A percentile compares a stretch with the other conserved stretches of the same genome.
Evolutionary conservation across 1,140 invertebrate species (phyloP).

Genomic region (Diorhabda carinulata): DNA sequence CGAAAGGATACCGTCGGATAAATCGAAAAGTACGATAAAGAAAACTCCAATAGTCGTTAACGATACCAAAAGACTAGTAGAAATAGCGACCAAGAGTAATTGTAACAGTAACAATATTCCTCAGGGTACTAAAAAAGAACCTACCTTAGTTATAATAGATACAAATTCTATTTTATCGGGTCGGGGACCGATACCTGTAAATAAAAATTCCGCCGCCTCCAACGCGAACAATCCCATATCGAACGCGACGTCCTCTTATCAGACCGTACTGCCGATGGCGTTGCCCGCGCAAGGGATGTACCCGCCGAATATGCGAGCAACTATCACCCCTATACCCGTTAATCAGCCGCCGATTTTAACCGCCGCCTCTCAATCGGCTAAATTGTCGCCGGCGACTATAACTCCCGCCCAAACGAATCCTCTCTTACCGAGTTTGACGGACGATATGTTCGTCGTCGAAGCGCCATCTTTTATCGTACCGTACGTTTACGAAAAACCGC

Average conservation of each 20-base stretch:
- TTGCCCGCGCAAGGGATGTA: slow-evolving; percentile 57
- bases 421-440: slow-evolving; percentile 73
- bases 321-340: slow-evolving; percentile 57
- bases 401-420: slow-evolving; percentile 52
- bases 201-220: slow-evolving; percentile 36
- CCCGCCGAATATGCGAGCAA: slow-evolving; percentile 55
- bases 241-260: slow-evolving; percentile 42
- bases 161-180: slow-evolving; percentile 68
- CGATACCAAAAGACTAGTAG: slow-evolving; percentile 68
- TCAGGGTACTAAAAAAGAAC: slow-evolving; percentile 62
- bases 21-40: slow-evolving; percentile 21
- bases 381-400: slow-evolving; percentile 28
- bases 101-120: not conserved
- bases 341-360: slow-evolving; percentile 29
- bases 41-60: slow-evolving; percentile 61
- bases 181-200: slow-evolving; percentile 58
- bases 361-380: slow-evolving; percentile 1
- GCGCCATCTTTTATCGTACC: slow-evolving; percentile 86
- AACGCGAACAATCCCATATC: slow-evolving; percentile 12
- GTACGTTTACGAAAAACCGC: slow-evolving; percentile 87
- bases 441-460: slow-evolving; percentile 87
- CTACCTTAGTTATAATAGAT: slow-evolving; percentile 74
- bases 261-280: slow-evolving; percentile 52
- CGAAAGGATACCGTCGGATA: slow-evolving; percentile 28
- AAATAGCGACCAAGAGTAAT: slow-evolving; percentile 57